A percentile compares a stretch with the other conserved stretches of the same genome.
phyloP scores from a whole-genome alignment of 2,113 vertebrate genomes.

The Cranoglanis bouderius region DNA sequence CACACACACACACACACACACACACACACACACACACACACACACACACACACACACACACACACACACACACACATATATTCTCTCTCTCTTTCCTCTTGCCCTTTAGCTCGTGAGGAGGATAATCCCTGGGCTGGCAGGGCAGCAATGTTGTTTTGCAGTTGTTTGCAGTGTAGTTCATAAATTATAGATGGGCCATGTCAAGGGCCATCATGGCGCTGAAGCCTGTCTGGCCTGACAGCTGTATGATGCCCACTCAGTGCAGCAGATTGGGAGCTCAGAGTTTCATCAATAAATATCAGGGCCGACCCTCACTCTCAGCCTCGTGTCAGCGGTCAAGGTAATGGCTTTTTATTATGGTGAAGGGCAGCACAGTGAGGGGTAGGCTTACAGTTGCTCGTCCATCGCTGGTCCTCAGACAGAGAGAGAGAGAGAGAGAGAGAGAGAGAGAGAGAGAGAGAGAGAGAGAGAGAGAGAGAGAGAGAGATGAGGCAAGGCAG shows the following conservation, averaged over 20 bases:
- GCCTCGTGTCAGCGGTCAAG: constrained; percentile 96
- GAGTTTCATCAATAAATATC: constrained; percentile 99
- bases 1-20: no score
- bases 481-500: constrained; percentile 32
- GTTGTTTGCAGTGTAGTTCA: constrained; percentile 93
- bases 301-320: constrained; percentile 90
- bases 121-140: constrained; percentile 75
- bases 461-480: constrained; percentile 54
- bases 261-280: constrained; percentile 97
- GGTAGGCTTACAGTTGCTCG: constrained; percentile 82
- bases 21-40: no score
- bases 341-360: constrained; percentile 95
- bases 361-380: constrained; percentile 83
- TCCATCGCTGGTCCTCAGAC: constrained; percentile 78
- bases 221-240: constrained; percentile 92
- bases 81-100: constrained; percentile 1
- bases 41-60: no score
- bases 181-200: constrained; percentile 98
- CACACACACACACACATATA: no score
- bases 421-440: constrained; percentile 47
- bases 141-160: constrained; percentile 83
- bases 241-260: constrained; percentile 98
- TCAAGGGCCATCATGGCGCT: constrained; percentile 87
- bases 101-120: constrained; percentile 74
- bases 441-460: constrained; percentile 49